Base-by-base conservation (phyloP, 1,140 invertebrate species). In the Polypedilum pembai region DNA sequence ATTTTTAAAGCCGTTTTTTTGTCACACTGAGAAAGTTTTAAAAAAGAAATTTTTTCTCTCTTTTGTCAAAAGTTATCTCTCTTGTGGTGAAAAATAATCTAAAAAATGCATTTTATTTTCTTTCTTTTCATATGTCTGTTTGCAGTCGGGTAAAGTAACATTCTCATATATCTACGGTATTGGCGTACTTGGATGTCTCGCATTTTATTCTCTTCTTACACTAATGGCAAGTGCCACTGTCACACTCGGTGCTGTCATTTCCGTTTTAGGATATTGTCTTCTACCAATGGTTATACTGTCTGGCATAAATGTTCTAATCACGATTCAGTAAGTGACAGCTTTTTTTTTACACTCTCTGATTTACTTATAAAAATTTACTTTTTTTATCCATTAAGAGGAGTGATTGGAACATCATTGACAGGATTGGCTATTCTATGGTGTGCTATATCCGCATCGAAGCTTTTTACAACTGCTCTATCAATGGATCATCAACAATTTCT, bases 91-190 rank as follows among this genome's bases (percentile, higher is more conserved):
- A 41, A 75, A 15, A 40, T 5, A 24, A 18, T 73, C 0, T 74
- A 3, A 76, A 56, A n/a, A 56, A 17, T 56, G 45, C 45, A 56
- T 3, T 33, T 33, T 33, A 3, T 33, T 33, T 1, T 73, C 56
- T 45, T 74, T 56, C 1, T 15, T 41, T 3, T 63, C n/a, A 21
- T 65, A 40, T 18, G 3, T 74, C 74, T 75, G 41, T 75, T 76
- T 77, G 1, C 78, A 84, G 83, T 82, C 82, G 56, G 88, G 87
- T 65, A 89, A 89, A 80, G 84, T 88, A 3, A 87, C 88, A 73
- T 89, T 89, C 82, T 90, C 91, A 15, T 94, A 93, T 81, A 93
- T 95, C 78, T 94, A 94, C 80, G 92, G 93, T 1, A 89, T 94
- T 76, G 92, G 92, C 8, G 85, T 92, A 7, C 83, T 93, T 76